Percentiles rank a stretch among this genome's conserved stretches.
Evolutionary conservation across 2,113 vertebrate genomes (phyloP).

Genomic region (Orycteropus afer): DNA sequence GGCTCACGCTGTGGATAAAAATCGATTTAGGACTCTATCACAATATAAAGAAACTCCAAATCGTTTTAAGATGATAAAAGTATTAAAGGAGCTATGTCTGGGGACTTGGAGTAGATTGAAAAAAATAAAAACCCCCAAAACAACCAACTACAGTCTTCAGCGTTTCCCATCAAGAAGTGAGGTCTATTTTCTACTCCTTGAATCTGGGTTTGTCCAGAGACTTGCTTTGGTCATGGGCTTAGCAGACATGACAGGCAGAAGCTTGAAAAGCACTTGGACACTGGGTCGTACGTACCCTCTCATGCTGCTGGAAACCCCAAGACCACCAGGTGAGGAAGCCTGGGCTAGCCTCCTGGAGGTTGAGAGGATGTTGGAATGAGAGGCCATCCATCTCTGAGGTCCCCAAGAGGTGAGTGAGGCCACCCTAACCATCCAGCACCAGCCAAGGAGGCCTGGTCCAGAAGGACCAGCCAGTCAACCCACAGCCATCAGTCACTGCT

Average conservation of each 20-base stretch:
- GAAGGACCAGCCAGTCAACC: not conserved
- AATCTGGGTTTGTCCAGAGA: not conserved
- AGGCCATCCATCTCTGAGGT: not conserved
- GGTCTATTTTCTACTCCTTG: not conserved
- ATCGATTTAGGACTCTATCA: not conserved
- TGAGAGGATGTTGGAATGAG: not conserved
- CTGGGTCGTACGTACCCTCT: too few species aligned
- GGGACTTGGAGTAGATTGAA: not conserved
- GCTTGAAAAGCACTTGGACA: too few species aligned
- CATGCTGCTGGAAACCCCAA: rapidly evolving
- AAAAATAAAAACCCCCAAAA: not conserved
- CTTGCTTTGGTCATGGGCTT: not conserved
- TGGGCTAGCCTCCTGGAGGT: not conserved
- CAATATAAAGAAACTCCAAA: not conserved
- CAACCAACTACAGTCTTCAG: not conserved
- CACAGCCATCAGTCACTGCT: too few species aligned
- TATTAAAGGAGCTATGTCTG: not conserved
- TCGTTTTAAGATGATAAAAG: not conserved
- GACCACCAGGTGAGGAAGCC: not conserved
- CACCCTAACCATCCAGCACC: not conserved
- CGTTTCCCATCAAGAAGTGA: not conserved
- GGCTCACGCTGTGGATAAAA: not conserved
- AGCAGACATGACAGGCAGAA: not conserved
- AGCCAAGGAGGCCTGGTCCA: not conserved
- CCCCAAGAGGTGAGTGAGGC: not conserved